Percentiles rank a stretch among this genome's conserved stretches.
Conservation (phyloP, 1,140 invertebrate species). For the Macrotrachela quadricornifera region DNA sequence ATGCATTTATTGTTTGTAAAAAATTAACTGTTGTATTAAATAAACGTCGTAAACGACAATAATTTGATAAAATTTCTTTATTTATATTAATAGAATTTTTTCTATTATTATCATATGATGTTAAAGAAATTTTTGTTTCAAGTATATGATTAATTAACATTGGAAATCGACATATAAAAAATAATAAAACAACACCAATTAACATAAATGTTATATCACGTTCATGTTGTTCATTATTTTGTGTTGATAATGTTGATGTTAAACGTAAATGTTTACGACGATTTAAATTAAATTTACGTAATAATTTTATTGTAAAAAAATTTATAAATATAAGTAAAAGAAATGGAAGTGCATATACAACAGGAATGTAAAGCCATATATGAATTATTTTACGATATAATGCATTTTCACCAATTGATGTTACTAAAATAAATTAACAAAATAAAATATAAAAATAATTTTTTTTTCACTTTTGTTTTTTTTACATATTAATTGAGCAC, state of each 20-base stretch:
- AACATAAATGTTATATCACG: slow-evolving; percentile 6
- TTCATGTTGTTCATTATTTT: neutral
- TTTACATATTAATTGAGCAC: neutral
- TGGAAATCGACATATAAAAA: slow-evolving; percentile 7
- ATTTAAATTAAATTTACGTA: too few species aligned
- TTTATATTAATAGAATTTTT: neutral
- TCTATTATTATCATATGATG: too few species aligned
- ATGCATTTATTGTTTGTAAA: slow-evolving; percentile 1
- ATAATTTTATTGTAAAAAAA: neutral
- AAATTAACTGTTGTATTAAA: neutral
- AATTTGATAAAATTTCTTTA: neutral
- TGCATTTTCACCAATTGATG: neutral
- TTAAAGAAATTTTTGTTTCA: neutral
- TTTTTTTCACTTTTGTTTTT: slow-evolving; percentile 1
- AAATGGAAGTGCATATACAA: slow-evolving; percentile 6
- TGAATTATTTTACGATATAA: slow-evolving; percentile 1
- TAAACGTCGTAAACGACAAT: neutral
- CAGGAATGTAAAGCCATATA: slow-evolving; percentile 4
- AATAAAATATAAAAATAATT: neutral
- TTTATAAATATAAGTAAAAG: slow-evolving; percentile 2
- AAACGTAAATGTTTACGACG: too few species aligned
- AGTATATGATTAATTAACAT: slow-evolving; percentile 1
- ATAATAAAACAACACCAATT: slow-evolving; percentile 2
- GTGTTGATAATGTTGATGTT: too few species aligned
- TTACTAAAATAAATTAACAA: neutral